These are phyloP conservation scores for Lepidonotus clava DNA, from an alignment of 2,888 invertebrate genomes.

Conservation along the genomic window DNA sequence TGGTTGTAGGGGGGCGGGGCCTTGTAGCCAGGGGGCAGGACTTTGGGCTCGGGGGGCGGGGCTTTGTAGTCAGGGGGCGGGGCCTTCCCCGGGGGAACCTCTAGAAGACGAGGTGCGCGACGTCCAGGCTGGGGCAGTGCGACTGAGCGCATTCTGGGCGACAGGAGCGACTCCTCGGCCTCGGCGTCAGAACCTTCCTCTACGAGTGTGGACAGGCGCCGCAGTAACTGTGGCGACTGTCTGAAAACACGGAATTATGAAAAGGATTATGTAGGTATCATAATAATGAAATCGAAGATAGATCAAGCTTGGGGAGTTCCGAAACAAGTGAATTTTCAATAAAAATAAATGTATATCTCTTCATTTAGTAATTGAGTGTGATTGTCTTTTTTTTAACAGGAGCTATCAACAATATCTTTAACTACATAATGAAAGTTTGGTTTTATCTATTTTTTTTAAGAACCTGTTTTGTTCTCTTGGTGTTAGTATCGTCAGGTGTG, in stretches of 20 bases:
- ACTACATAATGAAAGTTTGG: too few relatives aligned
- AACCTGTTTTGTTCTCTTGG: too few relatives aligned
- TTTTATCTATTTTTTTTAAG: too few relatives aligned
- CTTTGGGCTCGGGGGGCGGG: background rate
- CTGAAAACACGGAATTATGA: constrained; percentile 34
- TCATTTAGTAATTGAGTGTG: too few relatives aligned
- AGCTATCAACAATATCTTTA: too few relatives aligned
- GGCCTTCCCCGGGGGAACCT: background rate
- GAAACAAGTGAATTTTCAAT: too few relatives aligned
- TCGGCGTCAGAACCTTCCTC: constrained; percentile 58
- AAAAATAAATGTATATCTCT: too few relatives aligned
- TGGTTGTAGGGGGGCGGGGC: constrained; percentile 39
- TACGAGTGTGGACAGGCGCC: constrained; percentile 57
- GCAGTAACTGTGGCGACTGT: constrained; percentile 50
- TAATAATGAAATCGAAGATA: too few relatives aligned
- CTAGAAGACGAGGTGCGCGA: constrained; percentile 26
- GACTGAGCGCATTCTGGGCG: constrained; percentile 44
- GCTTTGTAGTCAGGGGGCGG: constrained; percentile 34
- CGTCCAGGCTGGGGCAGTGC: constrained; percentile 37
- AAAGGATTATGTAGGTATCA: too few relatives aligned
- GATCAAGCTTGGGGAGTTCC: too few relatives aligned
- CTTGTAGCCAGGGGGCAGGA: constrained; percentile 21
- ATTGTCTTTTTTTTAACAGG: too few relatives aligned
- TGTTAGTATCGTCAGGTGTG: too few relatives aligned
- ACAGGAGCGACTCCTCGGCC: constrained; percentile 52